These are phyloP conservation scores for Parthenolecanium corni DNA, from an alignment of 2,888 invertebrate species.

Conservation along the genomic window DNA sequence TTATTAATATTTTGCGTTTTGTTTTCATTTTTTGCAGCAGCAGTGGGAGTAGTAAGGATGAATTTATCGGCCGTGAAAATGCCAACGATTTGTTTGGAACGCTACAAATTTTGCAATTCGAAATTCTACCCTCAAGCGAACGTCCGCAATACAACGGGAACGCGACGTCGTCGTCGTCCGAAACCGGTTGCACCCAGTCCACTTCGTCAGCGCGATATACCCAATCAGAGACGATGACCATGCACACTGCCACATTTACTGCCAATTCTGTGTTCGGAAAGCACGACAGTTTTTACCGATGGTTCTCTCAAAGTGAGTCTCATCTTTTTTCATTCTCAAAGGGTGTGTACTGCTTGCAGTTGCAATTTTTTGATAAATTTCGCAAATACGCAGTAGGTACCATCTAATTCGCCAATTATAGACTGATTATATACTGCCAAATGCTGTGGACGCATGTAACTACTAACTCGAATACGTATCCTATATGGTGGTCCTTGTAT, in stretches of 20 bases:
- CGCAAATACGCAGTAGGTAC: no score
- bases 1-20: no score
- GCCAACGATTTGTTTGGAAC: conserved; percentile 5
- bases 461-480: no score
- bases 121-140: not conserved
- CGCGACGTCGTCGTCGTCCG: not conserved
- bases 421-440: no score
- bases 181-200: not conserved
- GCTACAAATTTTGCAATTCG: conserved; percentile 5
- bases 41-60: not conserved
- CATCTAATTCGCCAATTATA: no score
- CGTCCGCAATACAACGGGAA: not conserved
- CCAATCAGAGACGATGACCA: conserved; percentile 2
- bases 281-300: conserved; percentile 1
- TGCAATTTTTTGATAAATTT: no score
- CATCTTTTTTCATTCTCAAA: no score
- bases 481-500: no score
- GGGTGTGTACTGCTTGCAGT: no score
- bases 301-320: conserved; percentile 6
- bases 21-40: not conserved
- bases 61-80: not conserved
- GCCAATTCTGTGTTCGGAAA: conserved; percentile 4
- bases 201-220: not conserved
- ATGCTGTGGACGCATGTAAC: no score
- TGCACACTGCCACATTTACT: conserved; percentile 10